Conservation (phyloP, 2,888 invertebrate genomes). For the Cataglyphis albicans region DNA sequence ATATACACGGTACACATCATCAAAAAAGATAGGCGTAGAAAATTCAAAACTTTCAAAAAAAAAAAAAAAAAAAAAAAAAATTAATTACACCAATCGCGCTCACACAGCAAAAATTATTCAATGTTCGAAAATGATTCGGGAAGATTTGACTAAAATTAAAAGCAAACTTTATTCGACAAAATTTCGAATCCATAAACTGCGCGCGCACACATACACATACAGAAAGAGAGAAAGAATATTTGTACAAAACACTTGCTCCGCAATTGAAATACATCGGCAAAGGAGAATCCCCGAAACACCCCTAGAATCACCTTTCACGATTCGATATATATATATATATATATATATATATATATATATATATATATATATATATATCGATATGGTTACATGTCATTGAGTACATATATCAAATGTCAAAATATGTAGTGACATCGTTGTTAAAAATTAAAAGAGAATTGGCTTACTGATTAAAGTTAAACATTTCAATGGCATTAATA, state of each 20-base stretch:
- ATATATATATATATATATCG: background rate
- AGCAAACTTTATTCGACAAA: background rate
- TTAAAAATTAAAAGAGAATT: background rate
- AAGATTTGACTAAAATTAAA: background rate
- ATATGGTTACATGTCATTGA: background rate
- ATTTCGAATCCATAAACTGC: background rate
- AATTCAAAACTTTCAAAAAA: conserved; percentile 11
- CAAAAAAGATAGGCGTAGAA: background rate
- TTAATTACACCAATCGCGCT: background rate
- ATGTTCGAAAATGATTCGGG: conserved; percentile 19
- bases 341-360: background rate
- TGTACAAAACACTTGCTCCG: conserved; percentile 16
- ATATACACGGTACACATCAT: background rate
- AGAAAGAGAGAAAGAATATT: background rate
- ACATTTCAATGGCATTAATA: background rate
- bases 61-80: too few species aligned
- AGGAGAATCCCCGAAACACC: conserved; percentile 69
- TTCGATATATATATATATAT: background rate
- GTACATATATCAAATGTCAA: background rate
- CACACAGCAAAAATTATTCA: background rate
- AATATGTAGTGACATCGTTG: background rate
- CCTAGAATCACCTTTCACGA: conserved; percentile 63
- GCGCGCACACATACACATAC: background rate
- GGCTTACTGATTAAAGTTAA: background rate
- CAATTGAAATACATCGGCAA: conserved; percentile 77